Evolutionary conservation across 2,888 invertebrate species (phyloP), one percentile per base, ranked within the genome.

Genomic region (Nasonovia ribisnigri): DNA sequence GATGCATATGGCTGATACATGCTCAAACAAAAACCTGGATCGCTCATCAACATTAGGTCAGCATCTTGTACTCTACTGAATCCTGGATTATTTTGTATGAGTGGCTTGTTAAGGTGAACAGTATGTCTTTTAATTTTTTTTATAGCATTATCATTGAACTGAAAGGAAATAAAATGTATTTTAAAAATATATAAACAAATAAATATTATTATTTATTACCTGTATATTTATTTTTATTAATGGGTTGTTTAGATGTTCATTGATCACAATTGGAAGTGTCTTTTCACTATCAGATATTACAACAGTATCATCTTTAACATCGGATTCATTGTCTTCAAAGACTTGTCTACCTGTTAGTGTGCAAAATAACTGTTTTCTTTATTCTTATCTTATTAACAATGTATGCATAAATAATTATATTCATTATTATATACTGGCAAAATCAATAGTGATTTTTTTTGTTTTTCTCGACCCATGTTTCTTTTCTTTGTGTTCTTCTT

Each of bases 1-100:
- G 98, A 98, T 0, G 99, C 99, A 97, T 98, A 99, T 0, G 99
- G 99, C 95, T 99, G 99, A 96, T 99, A 99, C 97, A 99, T 97
- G 95, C 98, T 98, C 29, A 99, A 96, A 95, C 99, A 99, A 95
- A 97, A 96, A 2, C 99, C 99, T 95, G 97, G 96, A 96, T 99
- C 99, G 88, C 97, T 97, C 97, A 98, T 98, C 96, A 98, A 97
- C 95, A 97, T 97, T 92, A 98, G 96, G 95, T 97, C 97, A 87
- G 97, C 96, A 95, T 98, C 98, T 95, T 98, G 98, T 29, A 98
- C 96, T 5, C 97, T 96, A 36, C 43, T 90, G 29, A 88, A 60
- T 48, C 46, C 67, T 87, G 60, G 77, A 67, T 84, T 77, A 8
- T 60, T 6, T 90, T 51, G 84, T 54, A 13, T n/a, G 91, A 43